Conservation (phyloP, 2,797 vertebrate species). For the Hypotaenidia okinawae region DNA sequence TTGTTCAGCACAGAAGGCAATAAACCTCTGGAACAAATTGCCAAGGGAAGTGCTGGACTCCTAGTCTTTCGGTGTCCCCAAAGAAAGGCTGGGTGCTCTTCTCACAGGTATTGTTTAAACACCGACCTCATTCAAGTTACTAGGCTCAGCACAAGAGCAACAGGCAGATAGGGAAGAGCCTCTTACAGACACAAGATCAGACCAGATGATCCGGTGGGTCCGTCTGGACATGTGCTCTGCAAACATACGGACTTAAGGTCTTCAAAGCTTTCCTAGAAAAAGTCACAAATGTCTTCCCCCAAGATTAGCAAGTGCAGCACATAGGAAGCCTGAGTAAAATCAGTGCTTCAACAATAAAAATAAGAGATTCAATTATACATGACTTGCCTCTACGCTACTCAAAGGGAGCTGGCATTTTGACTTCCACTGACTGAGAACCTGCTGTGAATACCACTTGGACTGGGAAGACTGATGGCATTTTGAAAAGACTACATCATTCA, state of each 20-base stretch:
- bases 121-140: background rate
- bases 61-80: background rate
- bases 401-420: conserved; percentile 41
- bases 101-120: background rate
- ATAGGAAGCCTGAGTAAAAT: background rate
- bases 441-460: conserved; percentile 1
- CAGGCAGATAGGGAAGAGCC: background rate
- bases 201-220: background rate
- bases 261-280: background rate
- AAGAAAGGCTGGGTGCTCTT: background rate
- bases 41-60: background rate
- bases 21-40: background rate
- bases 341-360: conserved; percentile 21
- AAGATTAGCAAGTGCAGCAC: background rate
- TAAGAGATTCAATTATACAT: conserved; percentile 20
- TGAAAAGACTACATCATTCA: conserved; percentile 38
- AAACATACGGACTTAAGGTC: background rate
- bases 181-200: background rate
- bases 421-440: conserved; percentile 21
- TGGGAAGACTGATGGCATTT: conserved; percentile 48
- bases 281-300: background rate
- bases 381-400: background rate
- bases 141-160: background rate
- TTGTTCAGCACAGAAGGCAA: background rate
- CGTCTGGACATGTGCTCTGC: background rate